phyloP scores from a whole-genome alignment of 2,888 invertebrate genomes.

The Anagyrus pseudococci region DNA sequence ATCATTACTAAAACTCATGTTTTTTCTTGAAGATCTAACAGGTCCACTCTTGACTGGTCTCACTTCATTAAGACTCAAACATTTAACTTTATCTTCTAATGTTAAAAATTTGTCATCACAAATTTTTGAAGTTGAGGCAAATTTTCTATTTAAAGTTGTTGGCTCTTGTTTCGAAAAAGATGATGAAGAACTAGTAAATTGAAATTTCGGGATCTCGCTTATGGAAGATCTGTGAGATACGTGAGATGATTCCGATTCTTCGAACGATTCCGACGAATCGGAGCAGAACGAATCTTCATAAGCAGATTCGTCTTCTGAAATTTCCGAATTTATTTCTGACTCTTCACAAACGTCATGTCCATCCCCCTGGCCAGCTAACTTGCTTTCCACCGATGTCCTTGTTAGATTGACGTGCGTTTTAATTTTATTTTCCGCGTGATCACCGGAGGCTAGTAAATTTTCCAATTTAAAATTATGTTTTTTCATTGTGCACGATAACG shows the following conservation, averaged over 20 bases:
- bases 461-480: conserved; percentile 19
- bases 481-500: background rate
- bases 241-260: conserved; percentile 45
- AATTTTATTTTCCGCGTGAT: conserved; percentile 12
- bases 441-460: conserved; percentile 22
- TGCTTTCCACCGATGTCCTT: conserved; percentile 27
- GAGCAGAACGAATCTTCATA: conserved; percentile 52
- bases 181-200: conserved; percentile 4
- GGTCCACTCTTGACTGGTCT: conserved; percentile 1
- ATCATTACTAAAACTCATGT: conserved; percentile 62
- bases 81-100: conserved; percentile 37
- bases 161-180: background rate
- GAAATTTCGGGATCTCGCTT: conserved; percentile 37
- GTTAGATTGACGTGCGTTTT: conserved; percentile 2
- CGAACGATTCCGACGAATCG: conserved; percentile 44
- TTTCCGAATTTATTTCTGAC: conserved; percentile 19
- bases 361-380: conserved; percentile 19
- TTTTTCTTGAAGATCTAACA: conserved; percentile 45
- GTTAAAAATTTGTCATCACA: conserved; percentile 22
- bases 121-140: conserved; percentile 26
- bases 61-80: conserved; percentile 25
- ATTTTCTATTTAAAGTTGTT: conserved; percentile 12
- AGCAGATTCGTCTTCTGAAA: conserved; percentile 44
- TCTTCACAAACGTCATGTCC: conserved; percentile 12
- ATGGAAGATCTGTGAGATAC: conserved; percentile 35